Percentiles rank a stretch among this genome's conserved stretches.
Conservation (phyloP, 2,888 invertebrate genomes). For the Anarsia innoxiella region DNA sequence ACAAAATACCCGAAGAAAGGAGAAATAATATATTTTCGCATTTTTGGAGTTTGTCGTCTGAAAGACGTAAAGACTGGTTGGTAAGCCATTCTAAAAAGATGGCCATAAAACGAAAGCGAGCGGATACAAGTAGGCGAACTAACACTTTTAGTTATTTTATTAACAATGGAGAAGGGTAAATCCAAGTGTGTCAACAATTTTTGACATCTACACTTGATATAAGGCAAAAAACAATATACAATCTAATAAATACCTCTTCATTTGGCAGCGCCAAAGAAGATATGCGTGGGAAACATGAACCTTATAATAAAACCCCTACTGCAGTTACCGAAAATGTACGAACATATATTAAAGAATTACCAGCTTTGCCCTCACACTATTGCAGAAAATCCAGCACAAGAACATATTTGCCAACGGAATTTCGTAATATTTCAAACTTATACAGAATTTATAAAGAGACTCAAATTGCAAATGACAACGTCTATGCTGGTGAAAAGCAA, state of each 20-base stretch:
- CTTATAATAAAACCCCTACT: constrained; percentile 13
- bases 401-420: constrained; percentile 14
- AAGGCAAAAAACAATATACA: constrained; percentile 14
- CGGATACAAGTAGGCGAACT: constrained; percentile 4
- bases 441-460: constrained; percentile 9
- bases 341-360: constrained; percentile 13
- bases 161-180: constrained; percentile 16
- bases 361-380: constrained; percentile 16
- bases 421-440: constrained; percentile 8
- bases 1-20: constrained; percentile 8
- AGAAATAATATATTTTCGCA: constrained; percentile 13
- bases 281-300: constrained; percentile 12
- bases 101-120: constrained; percentile 10
- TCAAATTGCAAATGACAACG: background rate
- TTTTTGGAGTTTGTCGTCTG: constrained; percentile 12
- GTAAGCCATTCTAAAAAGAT: constrained; percentile 6
- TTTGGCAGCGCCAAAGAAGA: constrained; percentile 14
- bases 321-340: constrained; percentile 6
- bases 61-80: constrained; percentile 17
- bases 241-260: constrained; percentile 7
- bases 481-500: background rate
- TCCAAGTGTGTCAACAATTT: constrained; percentile 17
- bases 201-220: constrained; percentile 15
- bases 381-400: constrained; percentile 6
- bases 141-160: constrained; percentile 15